Evolutionary conservation across 2,888 invertebrate species (phyloP), one percentile per base, ranked within the genome.

Genomic region (Megaustenia siamemsis): DNA sequence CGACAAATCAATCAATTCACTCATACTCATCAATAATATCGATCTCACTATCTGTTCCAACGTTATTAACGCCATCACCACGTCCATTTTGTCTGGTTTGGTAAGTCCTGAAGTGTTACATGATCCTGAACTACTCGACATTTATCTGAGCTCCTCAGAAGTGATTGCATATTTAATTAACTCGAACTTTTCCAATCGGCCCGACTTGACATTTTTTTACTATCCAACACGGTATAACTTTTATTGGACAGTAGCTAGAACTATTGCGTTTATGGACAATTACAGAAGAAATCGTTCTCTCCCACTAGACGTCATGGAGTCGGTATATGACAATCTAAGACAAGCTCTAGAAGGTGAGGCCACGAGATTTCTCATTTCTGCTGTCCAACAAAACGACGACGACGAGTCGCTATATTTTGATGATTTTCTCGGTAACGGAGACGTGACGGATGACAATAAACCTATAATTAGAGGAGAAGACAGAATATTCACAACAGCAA

Each of bases 11-110:
- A 53, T 18, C 21, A 53, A 10, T 53, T 10, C 21, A 21, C 10
- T 18, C 66, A 24, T 12, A 8, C 43, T 75, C 49, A 89, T 91
- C 2, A 92, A 92, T 86, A 92, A 92, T 84, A 89, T 91, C n/a
- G 91, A 91, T 81, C 87, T 90, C 32, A 90, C 91, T 0, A 91
- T 92, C n/a, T 87, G 89, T 8, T 90, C 91, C n/a, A 91, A 92
- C 78, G 87, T 88, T 43, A 83, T 92, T 32, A 91, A 88, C 77
- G 92, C 91, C 35, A 89, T 90, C 40, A 92, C 92, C 18, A 85
- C 90, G 0, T 84, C 88, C 10, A 87, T 91, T 6, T 78, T 90
- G 18, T 87, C 89, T 73, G 92, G 91, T 10, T 84, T 91, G 0
- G 86, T 90, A 6, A 87, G 88, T 21, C 75, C 88, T 0, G 83